Evolutionary conservation across 2,113 vertebrate species (phyloP), one percentile per base, ranked within the genome.

Genomic region (Himantopus leucocephalus): DNA sequence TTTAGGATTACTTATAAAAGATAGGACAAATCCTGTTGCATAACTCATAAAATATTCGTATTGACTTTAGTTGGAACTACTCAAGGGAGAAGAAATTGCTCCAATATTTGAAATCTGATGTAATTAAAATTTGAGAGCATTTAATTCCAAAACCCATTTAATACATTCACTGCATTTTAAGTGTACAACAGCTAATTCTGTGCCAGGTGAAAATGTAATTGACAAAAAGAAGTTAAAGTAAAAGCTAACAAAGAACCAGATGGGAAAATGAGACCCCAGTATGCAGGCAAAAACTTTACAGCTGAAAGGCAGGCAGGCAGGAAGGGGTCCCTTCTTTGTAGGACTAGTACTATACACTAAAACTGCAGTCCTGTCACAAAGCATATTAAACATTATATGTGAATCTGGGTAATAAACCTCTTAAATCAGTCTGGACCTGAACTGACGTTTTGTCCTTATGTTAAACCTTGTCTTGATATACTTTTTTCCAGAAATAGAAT

Each of bases 91-190:
- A 94, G 45, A 90, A 94, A 63, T 24, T 81, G 59, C 27, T 92
- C 87, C 56, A 94, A 27, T 84, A 94, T 95, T 96, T 96, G 91
- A 94, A 92, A 92, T 93, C 41, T 90, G 50, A 86, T 83, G 53
- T 66, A 88, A 94, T 88, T 88, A 91, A 92, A 91, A 84, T 58
- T 71, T 77, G 26, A 84, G 32, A 86, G 16, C 26, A 71, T 88
- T 95, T 90, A 74, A 86, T 90, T 95, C 41, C 76, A 90, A 94
- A 88, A 48, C 9, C 6, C 15, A 4, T 88, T 79, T 85, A 83
- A 82, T 59, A 53, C 7, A 67, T 41, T 90, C 58, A 71, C 55
- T 80, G 68, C 48, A 62, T 77, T 93, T 92, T 66, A 92, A 79
- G 39, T 23, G 32, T 70, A 41, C 23, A 95, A 66, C 19, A 85